Base-by-base conservation (phyloP, 2,797 vertebrate genomes). In the Hoplostethus atlanticus region DNA sequence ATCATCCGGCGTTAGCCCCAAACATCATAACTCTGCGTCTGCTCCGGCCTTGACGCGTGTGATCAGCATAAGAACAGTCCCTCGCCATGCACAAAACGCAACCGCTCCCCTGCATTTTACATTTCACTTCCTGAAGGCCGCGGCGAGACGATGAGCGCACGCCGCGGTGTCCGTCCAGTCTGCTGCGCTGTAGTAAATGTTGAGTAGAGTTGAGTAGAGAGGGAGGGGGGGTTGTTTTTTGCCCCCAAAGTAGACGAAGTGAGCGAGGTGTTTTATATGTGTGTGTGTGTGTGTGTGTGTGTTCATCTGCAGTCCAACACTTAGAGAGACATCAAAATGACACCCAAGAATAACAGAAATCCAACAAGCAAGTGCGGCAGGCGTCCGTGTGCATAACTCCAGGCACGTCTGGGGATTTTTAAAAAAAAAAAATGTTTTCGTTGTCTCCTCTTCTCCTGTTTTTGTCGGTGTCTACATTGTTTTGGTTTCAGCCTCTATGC, bases 401-500 rank as follows among this genome's bases (percentile, higher is more conserved):
- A 71, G 52, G 76, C 71, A 28, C 17, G 79, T 81, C 44, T 44
- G 60, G 54, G 63, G 54, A 69, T 68, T 36, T 72, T 70, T 59
- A n/a, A n/a, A n/a, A n/a, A n/a, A n/a, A n/a, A n/a, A n/a, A n/a
- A n/a, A n/a, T n/a, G n/a, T 38, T 30, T 60, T 47, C 63, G 62
- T 77, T n/a, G 8, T 77, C 63, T 65, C 51, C 71, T 62, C 44
- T 34, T 48, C 61, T 57, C 61, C 6, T 79, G 84, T 87, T 80
- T 69, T 59, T 71, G 64, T 80, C 62, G 4, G 63, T 51, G 68
- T 87, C 68, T 64, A 30, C 70, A 9, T 64, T 59, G 79, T 80
- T 88, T 81, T 87, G 81, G 79, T 89, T 84, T 84, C 67, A 64
- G 84, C 63, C 82, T 79, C 62, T 50, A 2, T 57, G 69, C 73